These are phyloP conservation scores for Hippocampus kuda DNA, from an alignment of 2,797 vertebrate species.

Conservation along the genomic window DNA sequence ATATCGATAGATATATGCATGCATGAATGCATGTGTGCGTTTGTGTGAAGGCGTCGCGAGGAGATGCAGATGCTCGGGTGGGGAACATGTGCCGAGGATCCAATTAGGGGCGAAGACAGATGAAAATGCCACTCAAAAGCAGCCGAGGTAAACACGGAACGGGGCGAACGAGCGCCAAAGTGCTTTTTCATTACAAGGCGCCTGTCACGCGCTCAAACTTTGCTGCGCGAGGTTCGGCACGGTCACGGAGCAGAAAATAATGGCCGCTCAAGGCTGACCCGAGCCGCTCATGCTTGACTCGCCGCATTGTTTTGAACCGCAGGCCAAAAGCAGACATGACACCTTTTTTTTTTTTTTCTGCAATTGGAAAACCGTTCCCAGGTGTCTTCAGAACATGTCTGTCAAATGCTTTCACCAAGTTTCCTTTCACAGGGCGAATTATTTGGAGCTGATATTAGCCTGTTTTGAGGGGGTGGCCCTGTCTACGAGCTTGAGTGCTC, in stretches of 20 bases:
- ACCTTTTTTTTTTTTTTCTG: too few relatives aligned
- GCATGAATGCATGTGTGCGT: background rate
- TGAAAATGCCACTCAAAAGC: constrained; percentile 73
- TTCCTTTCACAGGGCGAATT: too few relatives aligned
- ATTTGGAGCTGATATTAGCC: too few relatives aligned
- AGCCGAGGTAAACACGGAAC: constrained; percentile 68
- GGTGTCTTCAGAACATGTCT: too few relatives aligned
- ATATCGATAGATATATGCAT: too few relatives aligned
- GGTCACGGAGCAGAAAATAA: constrained; percentile 38
- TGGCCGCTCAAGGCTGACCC: constrained; percentile 32
- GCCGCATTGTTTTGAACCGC: constrained; percentile 8
- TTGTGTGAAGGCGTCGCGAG: constrained; percentile 28
- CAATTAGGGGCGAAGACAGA: constrained; percentile 73
- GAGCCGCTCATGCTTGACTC: constrained; percentile 26
- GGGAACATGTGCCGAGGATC: constrained; percentile 64
- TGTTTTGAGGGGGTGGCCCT: too few relatives aligned
- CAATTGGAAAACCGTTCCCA: too few relatives aligned
- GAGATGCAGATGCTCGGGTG: constrained; percentile 65
- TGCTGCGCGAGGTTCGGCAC: constrained; percentile 45
- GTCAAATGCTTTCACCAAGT: too few relatives aligned
- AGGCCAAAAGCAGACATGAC: too few relatives aligned
- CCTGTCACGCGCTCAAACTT: constrained; percentile 55
- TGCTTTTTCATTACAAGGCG: constrained; percentile 70
- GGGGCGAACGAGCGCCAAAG: constrained; percentile 67
- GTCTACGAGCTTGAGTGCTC: too few relatives aligned